Conservation (phyloP, 1,140 invertebrate genomes). For the Adoxophyes honmai region DNA sequence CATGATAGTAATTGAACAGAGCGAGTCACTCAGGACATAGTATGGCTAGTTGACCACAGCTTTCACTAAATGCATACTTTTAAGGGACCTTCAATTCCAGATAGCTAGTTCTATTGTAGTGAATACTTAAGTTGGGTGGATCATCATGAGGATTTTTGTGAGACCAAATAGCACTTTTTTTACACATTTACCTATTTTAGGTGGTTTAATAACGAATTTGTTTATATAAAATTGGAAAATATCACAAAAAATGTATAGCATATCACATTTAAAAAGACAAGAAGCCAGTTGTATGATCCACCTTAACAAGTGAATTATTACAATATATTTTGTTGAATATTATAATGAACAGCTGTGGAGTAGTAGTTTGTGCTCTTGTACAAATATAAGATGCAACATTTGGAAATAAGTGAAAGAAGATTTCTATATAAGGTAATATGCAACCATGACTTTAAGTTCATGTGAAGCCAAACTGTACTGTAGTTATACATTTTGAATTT, state of each 20-base stretch:
- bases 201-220: conserved; percentile 54
- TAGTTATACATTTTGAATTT: conserved; percentile 59
- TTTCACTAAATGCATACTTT: conserved; percentile 70
- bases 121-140: conserved; percentile 65
- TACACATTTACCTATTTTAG: conserved; percentile 63
- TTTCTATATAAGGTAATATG: conserved; percentile 48
- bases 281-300: conserved; percentile 55
- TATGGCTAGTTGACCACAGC: conserved; percentile 65
- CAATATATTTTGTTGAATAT: conserved; percentile 73
- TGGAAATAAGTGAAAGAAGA: conserved; percentile 75
- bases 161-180: conserved; percentile 73
- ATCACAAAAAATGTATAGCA: conserved; percentile 72
- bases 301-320: conserved; percentile 63
- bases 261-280: conserved; percentile 64
- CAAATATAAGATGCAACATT: conserved; percentile 64
- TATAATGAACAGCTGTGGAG: conserved; percentile 67
- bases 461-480: conserved; percentile 64
- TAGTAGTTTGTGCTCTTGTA: conserved; percentile 60
- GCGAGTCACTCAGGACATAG: conserved; percentile 18
- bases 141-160: conserved; percentile 59
- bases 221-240: conserved; percentile 66
- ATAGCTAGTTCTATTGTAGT: conserved; percentile 76
- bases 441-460: conserved; percentile 52
- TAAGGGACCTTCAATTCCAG: conserved; percentile 77
- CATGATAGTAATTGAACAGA: conserved; percentile 12